Evolutionary conservation across 2,113 vertebrate genomes (phyloP), one percentile per base, ranked within the genome.

Genomic region (Thamnaconus septentrionalis): DNA sequence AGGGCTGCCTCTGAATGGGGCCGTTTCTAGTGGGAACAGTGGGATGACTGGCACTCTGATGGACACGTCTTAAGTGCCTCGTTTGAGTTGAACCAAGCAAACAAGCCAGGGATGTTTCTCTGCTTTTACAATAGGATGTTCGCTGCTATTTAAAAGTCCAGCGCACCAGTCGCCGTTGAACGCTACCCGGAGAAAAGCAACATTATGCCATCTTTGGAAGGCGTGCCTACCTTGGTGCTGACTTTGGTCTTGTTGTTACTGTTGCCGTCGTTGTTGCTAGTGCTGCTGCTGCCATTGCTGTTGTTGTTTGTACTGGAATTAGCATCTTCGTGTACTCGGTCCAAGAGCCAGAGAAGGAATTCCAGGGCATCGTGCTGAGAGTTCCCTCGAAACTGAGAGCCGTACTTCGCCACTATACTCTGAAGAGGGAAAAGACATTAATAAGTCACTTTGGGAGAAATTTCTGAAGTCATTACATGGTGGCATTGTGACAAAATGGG

Each of bases 321-420:
- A 85, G 94, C 90, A 66, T 98, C 96, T 83, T 98, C 95, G 0
- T 98, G 93, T 78, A 98, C 91, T 31, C 91, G 85, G 66, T 98
- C 95, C 87, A 98, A 85, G 61, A 98, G 83, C 96, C 96, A 98
- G 59, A 98, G 94, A 61, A 98, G 93, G 83, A 98, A 98, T 86
- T 98, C 96, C 31, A 98, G 91, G 64, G 96, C 96, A 0, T 98
- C 96, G 0, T 98, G 96, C 73, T 98, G 96, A 3, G 94, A 91
- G 8, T 96, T 96, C 49, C 96, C 96, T 31, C 93, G 92, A 79
- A 98, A 98, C 91, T 98, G 96, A 3, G 94, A 80, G 66, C 91
- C 90, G 5, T 98, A 94, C 84, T 96, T 95, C 73, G 96, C 93
- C 67, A 98, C 96, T 0, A 90, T 93, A 63, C 90, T 94, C 96